Evolutionary conservation across 2,113 vertebrate species (phyloP), one percentile per base, ranked within the genome.

Genomic region (Sapajus apella): DNA sequence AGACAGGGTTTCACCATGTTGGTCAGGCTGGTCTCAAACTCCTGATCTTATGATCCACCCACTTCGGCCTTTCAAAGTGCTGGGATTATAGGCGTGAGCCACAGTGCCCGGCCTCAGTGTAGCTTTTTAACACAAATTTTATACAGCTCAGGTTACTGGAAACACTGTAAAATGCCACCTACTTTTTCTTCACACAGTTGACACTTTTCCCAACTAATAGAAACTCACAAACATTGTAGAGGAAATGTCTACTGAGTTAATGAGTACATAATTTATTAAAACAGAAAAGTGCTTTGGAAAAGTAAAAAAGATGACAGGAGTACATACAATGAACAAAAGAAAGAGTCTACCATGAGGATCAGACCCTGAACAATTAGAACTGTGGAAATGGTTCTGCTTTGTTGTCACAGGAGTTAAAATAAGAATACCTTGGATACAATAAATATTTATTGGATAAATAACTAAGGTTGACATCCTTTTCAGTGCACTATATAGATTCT

Each of bases 401-500:
- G 27, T 61, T 79, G 40, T 87, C 32, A 47, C 6, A 87, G 58
- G n/a, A 52, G 25, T 13, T 90, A 81, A 96, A 90, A 37, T 45
- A 96, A 87, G 35, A 90, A 68, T 47, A 94, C 30, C 58, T 11
- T 40, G 40, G n/a, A 73, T 47, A 91, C 52, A 40, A 97, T 43
- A 97, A 81, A 85, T 95, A 98, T 97, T 96, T 97, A 98, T 68
- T 98, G 35, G 20, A 56, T 85, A 97, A 87, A 86, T 87, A 91
- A 94, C 68, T 73, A 85, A 70, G 11, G 3, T 2, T 18, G 27
- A 87, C 27, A 84, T 23, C 13, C n/a, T 91, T 91, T 70, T 68
- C 80, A 87, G 64, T 47, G 11, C 35, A 25, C 77, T 76, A 87
- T 6, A 86, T 11, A 92, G n/a, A 91, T 30, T 87, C 37, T 32